phyloP scores from a whole-genome alignment of 2,888 invertebrate species.

The Amphipyra berbera region DNA sequence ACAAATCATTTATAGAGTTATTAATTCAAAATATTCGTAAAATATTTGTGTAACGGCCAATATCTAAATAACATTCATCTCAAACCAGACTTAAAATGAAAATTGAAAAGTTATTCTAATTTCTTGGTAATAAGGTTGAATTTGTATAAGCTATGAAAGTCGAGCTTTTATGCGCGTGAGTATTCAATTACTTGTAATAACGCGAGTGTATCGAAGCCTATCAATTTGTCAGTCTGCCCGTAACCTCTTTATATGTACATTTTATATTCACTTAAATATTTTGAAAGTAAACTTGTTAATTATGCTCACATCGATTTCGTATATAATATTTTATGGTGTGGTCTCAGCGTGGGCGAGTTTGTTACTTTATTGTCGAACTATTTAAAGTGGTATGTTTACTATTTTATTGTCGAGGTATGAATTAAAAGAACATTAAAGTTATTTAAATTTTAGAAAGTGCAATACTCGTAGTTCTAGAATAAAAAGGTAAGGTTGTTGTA shows the following conservation, averaged over 20 bases:
- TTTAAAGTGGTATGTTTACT: slow-evolving; percentile 1
- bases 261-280: slow-evolving; percentile 77
- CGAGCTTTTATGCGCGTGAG: slow-evolving; percentile 73
- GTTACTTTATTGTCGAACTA: slow-evolving; percentile 10
- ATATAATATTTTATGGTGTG: slow-evolving; percentile 71
- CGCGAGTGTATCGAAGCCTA: slow-evolving; percentile 76
- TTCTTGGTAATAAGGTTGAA: slow-evolving; percentile 28
- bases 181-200: slow-evolving; percentile 84
- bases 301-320: slow-evolving; percentile 80
- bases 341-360: slow-evolving; percentile 41
- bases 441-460: too few relatives aligned
- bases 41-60: slow-evolving; percentile 53
- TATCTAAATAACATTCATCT: slow-evolving; percentile 25
- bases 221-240: slow-evolving; percentile 78
- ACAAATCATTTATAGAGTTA: slow-evolving; percentile 39
- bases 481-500: too few relatives aligned
- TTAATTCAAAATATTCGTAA: slow-evolving; percentile 38
- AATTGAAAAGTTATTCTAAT: slow-evolving; percentile 3
- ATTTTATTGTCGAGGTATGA: background rate
- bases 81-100: background rate
- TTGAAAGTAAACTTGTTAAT: slow-evolving; percentile 86
- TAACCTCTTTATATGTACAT: slow-evolving; percentile 66
- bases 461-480: too few relatives aligned
- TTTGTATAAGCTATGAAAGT: slow-evolving; percentile 27
- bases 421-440: background rate